Evolutionary conservation across 1,140 invertebrate genomes (phyloP).

Genomic region (Drepana arcuata): DNA sequence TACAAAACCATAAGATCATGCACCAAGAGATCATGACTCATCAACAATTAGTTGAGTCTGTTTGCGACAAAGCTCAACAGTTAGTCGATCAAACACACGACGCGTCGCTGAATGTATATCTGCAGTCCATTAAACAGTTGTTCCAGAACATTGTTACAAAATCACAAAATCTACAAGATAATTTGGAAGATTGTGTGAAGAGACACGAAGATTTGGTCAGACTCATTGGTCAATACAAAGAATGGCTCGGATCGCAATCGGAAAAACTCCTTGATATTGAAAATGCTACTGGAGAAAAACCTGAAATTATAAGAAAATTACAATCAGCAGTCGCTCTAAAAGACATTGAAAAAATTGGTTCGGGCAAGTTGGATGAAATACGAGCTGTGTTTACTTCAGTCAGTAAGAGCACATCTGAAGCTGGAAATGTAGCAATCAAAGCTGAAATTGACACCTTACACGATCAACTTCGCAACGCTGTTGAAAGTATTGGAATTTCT

Average conservation of each 20-base stretch:
- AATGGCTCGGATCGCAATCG: slow-evolving; percentile 84
- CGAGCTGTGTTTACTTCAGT: slow-evolving; percentile 79
- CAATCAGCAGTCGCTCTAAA: slow-evolving; percentile 79
- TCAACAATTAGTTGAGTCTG: slow-evolving; percentile 89
- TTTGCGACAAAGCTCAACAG: slow-evolving; percentile 93
- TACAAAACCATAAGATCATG: slow-evolving; percentile 95
- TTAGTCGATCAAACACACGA: slow-evolving; percentile 92
- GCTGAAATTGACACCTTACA: slow-evolving; percentile 83
- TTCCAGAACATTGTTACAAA: slow-evolving; percentile 91
- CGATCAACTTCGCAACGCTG: slow-evolving; percentile 76
- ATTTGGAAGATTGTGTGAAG: slow-evolving; percentile 88
- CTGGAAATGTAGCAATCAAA: slow-evolving; percentile 81
- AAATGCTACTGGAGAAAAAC: slow-evolving; percentile 85
- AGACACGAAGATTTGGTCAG: slow-evolving; percentile 87
- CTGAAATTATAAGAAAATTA: slow-evolving; percentile 82
- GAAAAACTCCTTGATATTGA: slow-evolving; percentile 84
- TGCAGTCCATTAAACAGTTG: slow-evolving; percentile 90
- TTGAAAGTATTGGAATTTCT: slow-evolving; percentile 76
- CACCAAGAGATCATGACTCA: slow-evolving; percentile 96
- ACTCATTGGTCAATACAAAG: slow-evolving; percentile 80
- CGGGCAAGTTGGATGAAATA: slow-evolving; percentile 80
- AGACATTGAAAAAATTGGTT: slow-evolving; percentile 79
- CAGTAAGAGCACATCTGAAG: slow-evolving; percentile 85
- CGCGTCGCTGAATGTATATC: slow-evolving; percentile 86
- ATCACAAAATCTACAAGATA: slow-evolving; percentile 87